Conservation (phyloP, 1,140 invertebrate species). For the Caenorhabditis briggsae region DNA sequence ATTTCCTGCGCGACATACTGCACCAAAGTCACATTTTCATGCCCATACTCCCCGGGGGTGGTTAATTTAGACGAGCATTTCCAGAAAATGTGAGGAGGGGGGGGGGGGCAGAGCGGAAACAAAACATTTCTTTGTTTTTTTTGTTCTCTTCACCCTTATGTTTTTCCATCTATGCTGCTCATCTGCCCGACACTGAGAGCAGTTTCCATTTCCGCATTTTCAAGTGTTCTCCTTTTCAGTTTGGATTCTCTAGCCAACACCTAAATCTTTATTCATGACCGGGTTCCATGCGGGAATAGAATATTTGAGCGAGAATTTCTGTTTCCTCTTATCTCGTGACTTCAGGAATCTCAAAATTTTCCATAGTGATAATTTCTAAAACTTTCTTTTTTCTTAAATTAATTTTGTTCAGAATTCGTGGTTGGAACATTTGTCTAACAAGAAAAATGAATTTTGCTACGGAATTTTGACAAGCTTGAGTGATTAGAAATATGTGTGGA, state of each 20-base stretch:
- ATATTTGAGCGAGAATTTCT: neutral
- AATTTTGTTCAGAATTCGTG: too few relatives aligned
- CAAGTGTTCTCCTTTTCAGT: too few relatives aligned
- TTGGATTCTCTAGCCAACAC: too few relatives aligned
- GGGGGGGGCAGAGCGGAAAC: neutral
- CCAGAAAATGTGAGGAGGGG: neutral
- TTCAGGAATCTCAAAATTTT: too few relatives aligned
- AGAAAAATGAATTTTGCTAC: too few relatives aligned
- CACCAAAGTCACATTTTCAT: constrained; percentile 49
- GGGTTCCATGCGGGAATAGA: neutral
- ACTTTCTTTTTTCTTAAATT: too few relatives aligned
- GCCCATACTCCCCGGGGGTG: constrained; percentile 46
- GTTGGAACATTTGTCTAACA: too few relatives aligned
- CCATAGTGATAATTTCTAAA: too few relatives aligned
- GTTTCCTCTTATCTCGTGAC: neutral
- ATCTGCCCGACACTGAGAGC: neutral
- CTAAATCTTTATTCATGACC: neutral
- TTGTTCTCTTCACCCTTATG: neutral
- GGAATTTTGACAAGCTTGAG: too few relatives aligned
- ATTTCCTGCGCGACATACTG: constrained; percentile 20
- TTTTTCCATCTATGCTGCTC: neutral
- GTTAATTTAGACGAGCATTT: constrained; percentile 53
- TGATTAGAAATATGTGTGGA: too few relatives aligned
- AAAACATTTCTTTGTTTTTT: constrained; percentile 55
- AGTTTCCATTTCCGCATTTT: neutral